Base-by-base conservation (phyloP, 1,140 invertebrate species). In the Bombus turneri region DNA sequence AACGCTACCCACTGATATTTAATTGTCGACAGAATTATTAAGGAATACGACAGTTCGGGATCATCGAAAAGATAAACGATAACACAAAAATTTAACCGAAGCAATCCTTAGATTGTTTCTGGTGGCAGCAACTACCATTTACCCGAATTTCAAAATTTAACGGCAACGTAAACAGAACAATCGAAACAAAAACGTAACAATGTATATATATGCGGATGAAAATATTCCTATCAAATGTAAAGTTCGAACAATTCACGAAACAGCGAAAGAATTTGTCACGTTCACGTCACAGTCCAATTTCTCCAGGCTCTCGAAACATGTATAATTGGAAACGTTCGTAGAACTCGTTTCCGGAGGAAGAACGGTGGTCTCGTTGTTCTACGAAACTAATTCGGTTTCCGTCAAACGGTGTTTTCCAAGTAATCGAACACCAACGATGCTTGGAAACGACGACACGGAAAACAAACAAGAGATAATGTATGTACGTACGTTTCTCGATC, bases 311-410 rank as follows among this genome's bases (percentile, higher is more conserved):
- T 34, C 79, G 68, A 72, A 43, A 75, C 18, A 53, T 22, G 47
- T 66, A 68, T 66, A 83, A 79, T 71, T 79, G 68, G 64, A 78
- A 71, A 57, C 37, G 37, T 79, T 57, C 34, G 43, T 22, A 13
- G 12, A 69, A 74, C 31, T 43, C 4, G 59, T 62, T 18, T 39
- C 53, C 31, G 31, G 10, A 6, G 25, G 22, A 13, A 31, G n/a
- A 71, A 78, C 64, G 22, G 9, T 1, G 12, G 53, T 53, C 72
- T 53, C 43, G 73, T 69, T 59, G 34, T 82, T 74, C 66, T 31
- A 2, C 37, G 53, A 84, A 71, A 69, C 57, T 53, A 37, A 43
- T 39, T 59, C 10, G 41, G 10, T 75, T 76, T n/a, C 13, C 31
- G 37, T n/a, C 25, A 31, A 31, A 18, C 22, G 28, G 4, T 15